Percentiles rank a stretch among this genome's conserved stretches.
Evolutionary conservation across 2,113 vertebrate genomes (phyloP).

Genomic region (Atractosteus spatula): DNA sequence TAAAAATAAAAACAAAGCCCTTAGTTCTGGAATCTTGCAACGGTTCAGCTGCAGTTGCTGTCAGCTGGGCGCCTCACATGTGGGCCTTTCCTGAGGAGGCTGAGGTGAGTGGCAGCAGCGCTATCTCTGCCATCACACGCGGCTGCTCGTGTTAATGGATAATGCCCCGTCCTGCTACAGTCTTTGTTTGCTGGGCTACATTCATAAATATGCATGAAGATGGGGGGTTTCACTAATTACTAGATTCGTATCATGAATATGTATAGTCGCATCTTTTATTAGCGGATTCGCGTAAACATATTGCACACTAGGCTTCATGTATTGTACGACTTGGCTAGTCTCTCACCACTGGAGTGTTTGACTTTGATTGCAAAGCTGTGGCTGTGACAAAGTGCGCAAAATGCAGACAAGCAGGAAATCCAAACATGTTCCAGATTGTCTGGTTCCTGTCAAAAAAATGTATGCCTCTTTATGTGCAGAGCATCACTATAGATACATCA

Average conservation of each 20-base stretch:
- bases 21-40: no score
- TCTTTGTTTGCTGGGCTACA: conserved; percentile 69
- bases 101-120: conserved; percentile 45
- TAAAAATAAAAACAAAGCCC: no score
- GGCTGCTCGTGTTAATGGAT: conserved; percentile 70
- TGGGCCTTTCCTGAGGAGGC: conserved; percentile 33
- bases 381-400: conserved; percentile 18
- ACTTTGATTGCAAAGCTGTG: conserved; percentile 57
- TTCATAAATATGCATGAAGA: conserved; percentile 76
- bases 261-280: conserved; percentile 76
- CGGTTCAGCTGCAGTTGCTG: no score
- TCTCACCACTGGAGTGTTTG: conserved; percentile 36
- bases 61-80: no score
- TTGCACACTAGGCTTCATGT: conserved; percentile 43
- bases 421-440: no score
- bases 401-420: no score
- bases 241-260: conserved; percentile 80
- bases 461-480: no score
- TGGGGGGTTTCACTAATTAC: conserved; percentile 69
- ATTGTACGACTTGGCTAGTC: conserved; percentile 32
- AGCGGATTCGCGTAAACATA: conserved; percentile 68
- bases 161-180: conserved; percentile 64
- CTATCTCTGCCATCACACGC: conserved; percentile 71
- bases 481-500: no score
- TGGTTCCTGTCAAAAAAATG: no score